Base-by-base conservation (phyloP, 2,888 invertebrate genomes). In the Ypsolopha scabrella region DNA sequence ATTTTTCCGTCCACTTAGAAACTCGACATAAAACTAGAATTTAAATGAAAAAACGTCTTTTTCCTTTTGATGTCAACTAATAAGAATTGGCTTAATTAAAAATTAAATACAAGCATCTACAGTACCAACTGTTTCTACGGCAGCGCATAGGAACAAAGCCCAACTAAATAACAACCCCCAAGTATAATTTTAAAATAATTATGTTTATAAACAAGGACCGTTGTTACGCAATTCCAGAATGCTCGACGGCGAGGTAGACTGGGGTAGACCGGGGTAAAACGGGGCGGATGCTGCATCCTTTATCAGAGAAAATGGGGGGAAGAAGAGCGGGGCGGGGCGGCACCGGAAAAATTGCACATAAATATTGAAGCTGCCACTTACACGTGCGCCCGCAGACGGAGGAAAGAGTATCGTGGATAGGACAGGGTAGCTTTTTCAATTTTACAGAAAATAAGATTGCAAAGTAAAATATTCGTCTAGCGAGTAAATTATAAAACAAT, bases 281-380 rank as follows among this genome's bases (percentile, higher is more conserved):
- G 63, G 66, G 58, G 33, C 13, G 49, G 48, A 60, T 62, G 72
- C 72, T 83, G 83, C 85, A 85, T 83, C 83, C 82, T 85, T 82
- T 80, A 80, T 77, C 75, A 71, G 49, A 62, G 68, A 62, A 54
- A 54, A 58, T 59, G 60, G 59, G 54, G 63, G 59, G 55, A 55
- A 55, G 56, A 51, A 57, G 52, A 48, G 58, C 59, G 59, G 61
- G 62, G 58, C 55, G 59, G 61, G 68, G 69, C 62, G 68, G 66
- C 64, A 74, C 70, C 75, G 83, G 83, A 85, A 86, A 86, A 86
- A 86, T 86, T 86, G 83, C 82, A 81, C 86, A 85, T 86, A 86
- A 86, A 86, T 86, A 86, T 86, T 86, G 86, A 82, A 86, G 86
- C 85, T 83, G 86, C 86, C 86, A 86, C 81, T 83, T 86, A 85